Percentiles rank a stretch among this genome's conserved stretches.
Evolutionary conservation across 2,113 vertebrate genomes (phyloP).

Genomic region (Thinocorus orbignyianus): DNA sequence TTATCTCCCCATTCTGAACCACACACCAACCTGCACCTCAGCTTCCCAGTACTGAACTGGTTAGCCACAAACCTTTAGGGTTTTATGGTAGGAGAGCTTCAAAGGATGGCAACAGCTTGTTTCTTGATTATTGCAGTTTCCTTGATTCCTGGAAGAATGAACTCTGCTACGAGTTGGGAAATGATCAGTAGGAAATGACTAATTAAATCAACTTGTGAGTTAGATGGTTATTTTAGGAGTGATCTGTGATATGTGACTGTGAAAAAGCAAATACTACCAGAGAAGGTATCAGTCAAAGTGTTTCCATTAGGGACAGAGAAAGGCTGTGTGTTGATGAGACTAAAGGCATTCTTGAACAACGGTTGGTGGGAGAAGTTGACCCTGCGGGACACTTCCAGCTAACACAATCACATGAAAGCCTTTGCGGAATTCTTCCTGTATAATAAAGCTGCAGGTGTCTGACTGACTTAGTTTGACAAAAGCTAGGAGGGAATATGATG

Average conservation of each 20-base stretch:
- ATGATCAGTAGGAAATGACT: not conserved
- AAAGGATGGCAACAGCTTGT: not conserved
- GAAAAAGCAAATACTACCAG: not conserved
- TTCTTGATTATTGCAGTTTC: not conserved
- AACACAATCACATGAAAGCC: not conserved
- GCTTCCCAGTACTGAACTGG: fast-evolving
- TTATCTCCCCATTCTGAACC: not conserved
- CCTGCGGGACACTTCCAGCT: not conserved
- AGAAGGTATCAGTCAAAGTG: not conserved
- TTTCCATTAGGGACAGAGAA: not conserved
- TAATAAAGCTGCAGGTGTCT: not conserved
- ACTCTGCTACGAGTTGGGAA: not conserved
- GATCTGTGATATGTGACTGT: not conserved
- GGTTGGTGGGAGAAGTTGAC: not conserved
- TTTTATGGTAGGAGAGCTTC: not conserved
- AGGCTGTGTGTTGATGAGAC: not conserved
- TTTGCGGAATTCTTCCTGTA: not conserved
- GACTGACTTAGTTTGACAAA: not conserved
- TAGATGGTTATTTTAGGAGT: not conserved
- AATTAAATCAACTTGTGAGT: not conserved
- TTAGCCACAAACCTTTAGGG: not conserved
- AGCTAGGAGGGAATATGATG: not conserved
- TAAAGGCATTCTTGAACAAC: not conserved
- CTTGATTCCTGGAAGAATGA: not conserved
- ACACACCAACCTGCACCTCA: not conserved